phyloP scores from a whole-genome alignment of 2,888 invertebrate species.

The Plemyria rubiginata region DNA sequence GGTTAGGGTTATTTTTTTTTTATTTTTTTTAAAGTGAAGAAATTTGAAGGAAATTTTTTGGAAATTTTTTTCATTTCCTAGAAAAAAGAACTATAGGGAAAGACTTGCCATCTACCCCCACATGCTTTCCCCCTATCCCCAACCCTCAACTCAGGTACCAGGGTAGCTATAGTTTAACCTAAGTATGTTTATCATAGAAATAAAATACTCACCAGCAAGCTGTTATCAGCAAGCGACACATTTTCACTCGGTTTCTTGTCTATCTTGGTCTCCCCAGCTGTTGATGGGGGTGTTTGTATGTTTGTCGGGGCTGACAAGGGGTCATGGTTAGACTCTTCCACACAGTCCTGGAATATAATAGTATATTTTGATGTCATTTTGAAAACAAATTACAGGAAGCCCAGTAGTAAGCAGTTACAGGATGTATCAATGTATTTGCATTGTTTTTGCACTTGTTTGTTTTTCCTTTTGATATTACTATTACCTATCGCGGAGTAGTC shows the following conservation, averaged over 20 bases:
- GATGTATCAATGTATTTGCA: not conserved
- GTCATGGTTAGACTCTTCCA: conserved; percentile 74
- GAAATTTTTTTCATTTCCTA: too few species aligned
- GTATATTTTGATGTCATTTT: conserved; percentile 5
- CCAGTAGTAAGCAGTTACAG: not conserved
- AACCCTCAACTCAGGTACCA: too few species aligned
- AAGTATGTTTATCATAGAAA: too few species aligned
- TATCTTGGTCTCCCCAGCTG: conserved; percentile 46
- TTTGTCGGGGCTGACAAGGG: conserved; percentile 63
- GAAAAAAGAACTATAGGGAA: too few species aligned
- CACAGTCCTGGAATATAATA: conserved; percentile 64
- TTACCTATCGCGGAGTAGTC: too few species aligned
- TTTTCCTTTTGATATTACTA: not conserved
- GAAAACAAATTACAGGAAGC: not conserved
- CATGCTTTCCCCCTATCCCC: too few species aligned
- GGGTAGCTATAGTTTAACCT: too few species aligned
- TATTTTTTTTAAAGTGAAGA: too few species aligned
- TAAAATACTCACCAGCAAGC: conserved; percentile 78
- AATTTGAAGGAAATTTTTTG: too few species aligned
- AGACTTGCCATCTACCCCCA: too few species aligned
- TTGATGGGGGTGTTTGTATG: conserved; percentile 49
- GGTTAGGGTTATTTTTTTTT: too few species aligned
- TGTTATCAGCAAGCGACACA: conserved; percentile 87
- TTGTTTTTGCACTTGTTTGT: not conserved
- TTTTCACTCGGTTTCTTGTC: conserved; percentile 79